Evolutionary conservation across 1,140 invertebrate genomes (phyloP).

Genomic region (Caerostris extrusa): DNA sequence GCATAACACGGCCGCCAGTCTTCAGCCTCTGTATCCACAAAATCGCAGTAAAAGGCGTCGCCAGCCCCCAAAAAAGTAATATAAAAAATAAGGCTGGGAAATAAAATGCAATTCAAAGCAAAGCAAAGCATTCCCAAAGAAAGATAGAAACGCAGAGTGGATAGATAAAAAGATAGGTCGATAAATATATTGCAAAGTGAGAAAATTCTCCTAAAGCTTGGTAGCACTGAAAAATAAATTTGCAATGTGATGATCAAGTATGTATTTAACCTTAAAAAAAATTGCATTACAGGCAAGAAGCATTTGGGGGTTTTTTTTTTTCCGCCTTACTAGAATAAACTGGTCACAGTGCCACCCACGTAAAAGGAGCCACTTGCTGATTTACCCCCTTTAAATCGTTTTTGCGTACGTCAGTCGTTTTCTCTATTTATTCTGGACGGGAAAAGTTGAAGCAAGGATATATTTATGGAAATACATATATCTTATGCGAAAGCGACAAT

Average conservation of each 20-base stretch:
- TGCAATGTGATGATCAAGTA: conserved; percentile 71
- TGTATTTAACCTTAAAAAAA: conserved; percentile 36
- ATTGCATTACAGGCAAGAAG: conserved; percentile 57
- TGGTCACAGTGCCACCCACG: conserved; percentile 29
- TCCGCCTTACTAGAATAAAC: not conserved
- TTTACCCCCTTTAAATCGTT: conserved; percentile 56
- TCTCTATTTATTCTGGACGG: conserved; percentile 49
- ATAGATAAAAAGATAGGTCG: conserved; percentile 67
- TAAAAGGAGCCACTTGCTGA: not conserved
- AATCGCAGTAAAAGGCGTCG: conserved; percentile 36
- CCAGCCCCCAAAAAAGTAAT: not conserved
- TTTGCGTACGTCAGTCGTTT: conserved; percentile 67
- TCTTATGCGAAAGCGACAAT: conserved; percentile 56
- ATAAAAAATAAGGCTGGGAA: not conserved
- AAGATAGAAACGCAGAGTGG: conserved; percentile 41
- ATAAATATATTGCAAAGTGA: conserved; percentile 52
- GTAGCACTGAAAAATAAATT: conserved; percentile 66
- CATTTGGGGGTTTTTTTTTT: conserved; percentile 2
- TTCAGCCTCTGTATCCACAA: conserved; percentile 61
- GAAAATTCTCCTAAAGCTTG: conserved; percentile 60
- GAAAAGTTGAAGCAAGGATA: conserved; percentile 61
- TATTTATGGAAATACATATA: conserved; percentile 72
- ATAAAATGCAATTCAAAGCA: conserved; percentile 63
- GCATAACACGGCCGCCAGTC: conserved; percentile 52
- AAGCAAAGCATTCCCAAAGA: conserved; percentile 50